Percentiles rank a stretch among this genome's conserved stretches.
Conservation (phyloP, 2,113 vertebrate species). For the Azemiops feae region DNA sequence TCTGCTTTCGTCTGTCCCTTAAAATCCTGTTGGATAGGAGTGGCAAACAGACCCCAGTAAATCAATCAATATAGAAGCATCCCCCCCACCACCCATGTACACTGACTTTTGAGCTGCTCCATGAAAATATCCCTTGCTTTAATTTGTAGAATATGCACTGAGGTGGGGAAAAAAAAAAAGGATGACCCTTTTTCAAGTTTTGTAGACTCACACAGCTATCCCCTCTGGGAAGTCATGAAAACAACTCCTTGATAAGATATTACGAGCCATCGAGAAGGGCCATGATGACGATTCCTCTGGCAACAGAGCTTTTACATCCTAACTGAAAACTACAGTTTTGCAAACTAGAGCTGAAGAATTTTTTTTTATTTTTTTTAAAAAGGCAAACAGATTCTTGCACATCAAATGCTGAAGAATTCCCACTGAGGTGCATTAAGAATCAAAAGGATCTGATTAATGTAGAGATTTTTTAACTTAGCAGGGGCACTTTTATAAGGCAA, state of each 20-base stretch:
- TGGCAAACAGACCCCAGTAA: background rate
- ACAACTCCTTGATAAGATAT: background rate
- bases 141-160: background rate
- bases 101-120: background rate
- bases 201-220: background rate
- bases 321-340: background rate
- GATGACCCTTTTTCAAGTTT: background rate
- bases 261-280: background rate
- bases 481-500: background rate
- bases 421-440: background rate
- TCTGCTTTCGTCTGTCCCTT: background rate
- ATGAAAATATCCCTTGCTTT: background rate
- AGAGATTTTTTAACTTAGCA: background rate
- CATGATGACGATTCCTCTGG: background rate
- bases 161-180: background rate
- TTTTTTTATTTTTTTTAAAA: background rate
- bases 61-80: background rate
- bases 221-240: background rate
- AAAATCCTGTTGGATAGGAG: too few relatives aligned
- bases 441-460: background rate
- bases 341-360: background rate
- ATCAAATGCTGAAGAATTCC: conserved; percentile 1
- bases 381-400: background rate
- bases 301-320: too few relatives aligned
- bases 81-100: too few relatives aligned